Base-by-base conservation (phyloP, 2,797 vertebrate species). In the Allobates femoralis region DNA sequence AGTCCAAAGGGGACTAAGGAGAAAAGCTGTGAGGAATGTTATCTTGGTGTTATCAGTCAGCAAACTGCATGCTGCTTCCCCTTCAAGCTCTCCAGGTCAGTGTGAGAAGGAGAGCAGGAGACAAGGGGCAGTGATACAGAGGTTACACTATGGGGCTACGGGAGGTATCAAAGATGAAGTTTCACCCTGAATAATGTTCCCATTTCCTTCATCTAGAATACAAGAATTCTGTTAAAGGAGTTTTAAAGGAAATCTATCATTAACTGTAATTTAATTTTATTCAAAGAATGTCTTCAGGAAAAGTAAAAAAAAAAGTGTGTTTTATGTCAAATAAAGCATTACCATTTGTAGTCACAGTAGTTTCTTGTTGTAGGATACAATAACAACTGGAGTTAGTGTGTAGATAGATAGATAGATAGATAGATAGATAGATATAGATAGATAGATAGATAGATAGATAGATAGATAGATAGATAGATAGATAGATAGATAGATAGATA, bases 1-100 rank as follows among this genome's bases (percentile, higher is more conserved):
- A 53, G 58, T 77, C 73, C 73, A 84, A 84, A 66, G 74, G 73
- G 58, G 58, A 76, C 74, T 53, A 77, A 77, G 83, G 28, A 84
- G 74, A 84, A 64, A 84, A 78, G 60, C 71, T 84, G 83, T 76
- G 46, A 78, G 46, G 58, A 84, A 84, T 84, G 83, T 84, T 77
- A 84, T 84, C 83, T 84, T 16, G 56, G 60, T 76, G 58, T 78
- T 84, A 77, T 77, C 73, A 77, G 73, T 84, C 73, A 84, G 73
- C 73, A 67, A 77, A 50, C 83, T 51, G 83, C 83, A 28, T 84
- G 69, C 69, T 60, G 71, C 71, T 84, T 84, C 71, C 82, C 82
- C 73, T 84, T 53, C 34, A n/a, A 50, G 69, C 67, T 84, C 71
- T 60, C 15, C 1, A 19, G 73, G 82, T 84, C 82, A 76, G 69